These are phyloP conservation scores for Odocoileus hemionus DNA, from an alignment of 2,113 vertebrate genomes.

Conservation along the genomic window DNA sequence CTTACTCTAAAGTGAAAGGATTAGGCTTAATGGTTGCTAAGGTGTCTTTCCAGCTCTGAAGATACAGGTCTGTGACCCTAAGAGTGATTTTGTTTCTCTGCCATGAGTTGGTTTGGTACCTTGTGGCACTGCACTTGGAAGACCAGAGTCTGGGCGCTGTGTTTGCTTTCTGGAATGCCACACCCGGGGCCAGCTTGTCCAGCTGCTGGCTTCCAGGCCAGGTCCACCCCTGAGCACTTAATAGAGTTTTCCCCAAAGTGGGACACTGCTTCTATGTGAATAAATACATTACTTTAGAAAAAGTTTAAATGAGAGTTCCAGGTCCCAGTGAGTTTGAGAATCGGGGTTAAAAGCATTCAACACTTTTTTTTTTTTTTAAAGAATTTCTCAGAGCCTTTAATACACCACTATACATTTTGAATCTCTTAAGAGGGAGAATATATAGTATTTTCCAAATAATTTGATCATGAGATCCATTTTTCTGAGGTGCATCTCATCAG, in stretches of 20 bases:
- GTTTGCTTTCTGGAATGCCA: not conserved
- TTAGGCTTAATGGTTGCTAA: not conserved
- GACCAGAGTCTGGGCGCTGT: not conserved
- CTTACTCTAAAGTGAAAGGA: not conserved
- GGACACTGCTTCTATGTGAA: not conserved
- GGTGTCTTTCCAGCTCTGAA: constrained; percentile 5
- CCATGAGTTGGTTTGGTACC: not conserved
- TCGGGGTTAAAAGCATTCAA: not conserved
- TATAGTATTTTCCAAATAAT: not conserved
- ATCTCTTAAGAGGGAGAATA: not conserved
- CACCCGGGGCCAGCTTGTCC: not conserved
- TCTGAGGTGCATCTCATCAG: not conserved
- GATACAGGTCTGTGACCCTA: not conserved
- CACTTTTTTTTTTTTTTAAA: not conserved
- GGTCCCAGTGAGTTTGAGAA: not conserved
- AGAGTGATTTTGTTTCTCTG: not conserved
- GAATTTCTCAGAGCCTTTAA: not conserved
- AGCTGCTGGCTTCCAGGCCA: not conserved
- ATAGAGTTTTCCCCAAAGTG: not conserved
- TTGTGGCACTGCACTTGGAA: not conserved
- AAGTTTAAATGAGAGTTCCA: not conserved
- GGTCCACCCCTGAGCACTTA: not conserved
- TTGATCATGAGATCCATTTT: not conserved
- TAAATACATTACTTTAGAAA: not conserved
- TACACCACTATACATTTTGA: not conserved